These are phyloP conservation scores for Drosophila mimetica DNA, from an alignment of 2,888 invertebrate genomes.

Conservation along the genomic window DNA sequence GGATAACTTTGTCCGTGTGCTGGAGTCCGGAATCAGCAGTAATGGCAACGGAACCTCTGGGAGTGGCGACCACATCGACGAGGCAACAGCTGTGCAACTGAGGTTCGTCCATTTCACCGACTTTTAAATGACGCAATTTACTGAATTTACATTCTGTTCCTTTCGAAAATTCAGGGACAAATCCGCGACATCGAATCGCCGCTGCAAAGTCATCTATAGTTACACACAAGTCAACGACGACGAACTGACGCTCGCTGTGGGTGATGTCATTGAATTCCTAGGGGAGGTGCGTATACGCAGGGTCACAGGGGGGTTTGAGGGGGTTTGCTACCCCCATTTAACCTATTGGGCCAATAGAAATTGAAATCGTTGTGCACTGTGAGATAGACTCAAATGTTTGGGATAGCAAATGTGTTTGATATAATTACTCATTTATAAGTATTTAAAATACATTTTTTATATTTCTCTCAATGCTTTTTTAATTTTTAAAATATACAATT, in stretches of 20 bases:
- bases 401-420: too few relatives aligned
- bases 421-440: too few relatives aligned
- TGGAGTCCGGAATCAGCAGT: constrained; percentile 81
- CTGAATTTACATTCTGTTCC: constrained; percentile 22
- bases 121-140: constrained; percentile 19
- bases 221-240: constrained; percentile 97
- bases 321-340: constrained; percentile 70
- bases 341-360: constrained; percentile 74
- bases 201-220: constrained; percentile 94
- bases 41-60: constrained; percentile 52
- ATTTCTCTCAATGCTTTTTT: too few relatives aligned
- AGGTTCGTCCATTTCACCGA: constrained; percentile 53
- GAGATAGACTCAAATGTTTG: background rate
- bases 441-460: too few relatives aligned
- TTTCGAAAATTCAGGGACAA: constrained; percentile 80
- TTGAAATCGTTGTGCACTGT: constrained; percentile 33
- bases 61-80: constrained; percentile 62
- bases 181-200: constrained; percentile 85
- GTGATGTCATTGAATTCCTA: constrained; percentile 95
- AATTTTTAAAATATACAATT: background rate
- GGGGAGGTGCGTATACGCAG: constrained; percentile 88
- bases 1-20: constrained; percentile 94
- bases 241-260: constrained; percentile 93
- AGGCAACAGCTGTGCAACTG: constrained; percentile 60
- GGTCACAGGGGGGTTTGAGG: constrained; percentile 9